Conservation (phyloP, 2,888 invertebrate genomes). For the Cryptus viduatorius region DNA sequence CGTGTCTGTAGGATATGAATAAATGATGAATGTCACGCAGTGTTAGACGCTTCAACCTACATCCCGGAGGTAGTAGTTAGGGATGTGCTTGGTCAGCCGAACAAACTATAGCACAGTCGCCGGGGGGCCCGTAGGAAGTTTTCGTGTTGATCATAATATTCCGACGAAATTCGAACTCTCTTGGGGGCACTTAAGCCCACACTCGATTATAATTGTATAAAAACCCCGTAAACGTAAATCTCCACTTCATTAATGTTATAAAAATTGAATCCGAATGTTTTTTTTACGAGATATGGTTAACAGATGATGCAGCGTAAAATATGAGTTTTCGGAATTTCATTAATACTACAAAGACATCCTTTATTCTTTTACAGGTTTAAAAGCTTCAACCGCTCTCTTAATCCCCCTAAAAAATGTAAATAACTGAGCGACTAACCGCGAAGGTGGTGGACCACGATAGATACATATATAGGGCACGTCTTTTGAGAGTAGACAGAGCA, state of each 20-base stretch:
- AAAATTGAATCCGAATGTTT: neutral
- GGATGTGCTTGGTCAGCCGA: constrained; percentile 15
- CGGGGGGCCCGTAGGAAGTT: neutral
- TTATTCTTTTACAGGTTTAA: neutral
- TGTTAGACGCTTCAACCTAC: neutral
- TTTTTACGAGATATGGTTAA: neutral
- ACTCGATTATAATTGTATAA: neutral
- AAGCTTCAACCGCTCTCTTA: neutral
- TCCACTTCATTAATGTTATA: neutral
- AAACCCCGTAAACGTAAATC: neutral
- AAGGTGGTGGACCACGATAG: constrained; percentile 1
- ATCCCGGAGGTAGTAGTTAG: constrained; percentile 3
- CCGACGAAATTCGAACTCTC: neutral
- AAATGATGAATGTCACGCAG: constrained; percentile 23
- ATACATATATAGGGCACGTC: neutral
- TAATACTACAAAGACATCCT: neutral
- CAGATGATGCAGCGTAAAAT: neutral
- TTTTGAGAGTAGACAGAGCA: neutral
- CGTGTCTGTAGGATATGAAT: constrained; percentile 18
- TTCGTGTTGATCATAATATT: neutral
- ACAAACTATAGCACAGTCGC: neutral
- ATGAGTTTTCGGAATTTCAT: neutral
- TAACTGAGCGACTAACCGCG: neutral
- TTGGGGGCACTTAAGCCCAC: neutral
- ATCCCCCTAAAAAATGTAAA: constrained; percentile 23